Conservation (phyloP, 2,888 invertebrate genomes). For the Oscheius sp. region DNA sequence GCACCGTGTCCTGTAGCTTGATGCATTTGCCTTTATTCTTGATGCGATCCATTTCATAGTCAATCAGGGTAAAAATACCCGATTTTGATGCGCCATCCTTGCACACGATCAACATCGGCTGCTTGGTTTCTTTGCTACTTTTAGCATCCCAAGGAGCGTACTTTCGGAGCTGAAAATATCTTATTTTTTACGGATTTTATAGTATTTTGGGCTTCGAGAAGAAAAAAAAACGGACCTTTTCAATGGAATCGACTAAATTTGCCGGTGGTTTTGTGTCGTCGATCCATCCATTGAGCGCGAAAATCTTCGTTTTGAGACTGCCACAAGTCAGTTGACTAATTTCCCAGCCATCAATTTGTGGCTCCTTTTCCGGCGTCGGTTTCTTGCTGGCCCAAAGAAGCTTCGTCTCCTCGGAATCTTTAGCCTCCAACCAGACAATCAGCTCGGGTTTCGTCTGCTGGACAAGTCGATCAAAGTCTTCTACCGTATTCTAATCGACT, state of each 20-base stretch:
- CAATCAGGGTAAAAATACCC: slow-evolving; percentile 40
- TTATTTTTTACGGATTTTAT: too few species aligned
- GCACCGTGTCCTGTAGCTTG: slow-evolving; percentile 39
- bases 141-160: slow-evolving; percentile 20
- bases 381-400: neutral
- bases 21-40: slow-evolving; percentile 19
- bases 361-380: neutral
- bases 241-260: neutral
- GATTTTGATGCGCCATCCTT: slow-evolving; percentile 45
- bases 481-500: neutral
- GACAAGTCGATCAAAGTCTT: slow-evolving; percentile 14
- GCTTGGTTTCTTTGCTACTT: slow-evolving; percentile 36
- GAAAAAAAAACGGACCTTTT: slow-evolving; percentile 8
- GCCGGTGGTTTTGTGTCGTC: slow-evolving; percentile 10
- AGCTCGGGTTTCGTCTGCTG: slow-evolving; percentile 1
- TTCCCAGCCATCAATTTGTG: neutral
- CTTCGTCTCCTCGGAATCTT: slow-evolving; percentile 3
- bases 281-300: neutral
- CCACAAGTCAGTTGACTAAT: neutral
- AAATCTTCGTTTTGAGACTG: slow-evolving; percentile 11
- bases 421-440: slow-evolving; percentile 1
- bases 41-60: slow-evolving; percentile 43
- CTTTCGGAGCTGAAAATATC: slow-evolving; percentile 30
- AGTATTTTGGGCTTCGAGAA: too few species aligned
- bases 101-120: slow-evolving; percentile 41